Conservation (phyloP, 2,797 vertebrate genomes). For the Phalanger gymnotis region DNA sequence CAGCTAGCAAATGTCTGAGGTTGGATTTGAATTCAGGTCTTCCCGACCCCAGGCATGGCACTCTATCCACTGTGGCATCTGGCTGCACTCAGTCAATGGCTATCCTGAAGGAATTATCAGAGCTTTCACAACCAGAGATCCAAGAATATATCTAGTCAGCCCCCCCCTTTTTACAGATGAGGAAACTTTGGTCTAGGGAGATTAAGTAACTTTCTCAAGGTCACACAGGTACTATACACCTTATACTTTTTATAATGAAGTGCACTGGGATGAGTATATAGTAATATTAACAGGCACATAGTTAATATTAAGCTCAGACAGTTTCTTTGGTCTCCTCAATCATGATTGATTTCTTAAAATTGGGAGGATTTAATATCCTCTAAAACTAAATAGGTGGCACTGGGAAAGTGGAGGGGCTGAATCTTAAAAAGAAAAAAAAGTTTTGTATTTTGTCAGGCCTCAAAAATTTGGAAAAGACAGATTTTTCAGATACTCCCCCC, state of each 20-base stretch:
- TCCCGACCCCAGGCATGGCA: too few species aligned
- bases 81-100: too few species aligned
- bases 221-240: neutral
- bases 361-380: neutral
- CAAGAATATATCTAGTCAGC: neutral
- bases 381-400: neutral
- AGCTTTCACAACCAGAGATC: neutral
- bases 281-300: neutral
- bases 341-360: neutral
- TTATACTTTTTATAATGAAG: neutral
- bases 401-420: neutral
- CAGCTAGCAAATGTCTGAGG: too few species aligned
- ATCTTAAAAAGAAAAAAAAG: neutral
- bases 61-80: too few species aligned
- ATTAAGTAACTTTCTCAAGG: neutral
- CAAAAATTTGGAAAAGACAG: neutral
- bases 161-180: slow-evolving; percentile 10
- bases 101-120: neutral
- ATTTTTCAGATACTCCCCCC: neutral
- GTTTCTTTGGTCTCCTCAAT: neutral
- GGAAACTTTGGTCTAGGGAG: slow-evolving; percentile 9
- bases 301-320: neutral
- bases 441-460: neutral
- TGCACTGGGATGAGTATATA: neutral
- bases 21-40: too few species aligned